Conservation (phyloP, 2,797 vertebrate species). For the Meriones psammophilus region DNA sequence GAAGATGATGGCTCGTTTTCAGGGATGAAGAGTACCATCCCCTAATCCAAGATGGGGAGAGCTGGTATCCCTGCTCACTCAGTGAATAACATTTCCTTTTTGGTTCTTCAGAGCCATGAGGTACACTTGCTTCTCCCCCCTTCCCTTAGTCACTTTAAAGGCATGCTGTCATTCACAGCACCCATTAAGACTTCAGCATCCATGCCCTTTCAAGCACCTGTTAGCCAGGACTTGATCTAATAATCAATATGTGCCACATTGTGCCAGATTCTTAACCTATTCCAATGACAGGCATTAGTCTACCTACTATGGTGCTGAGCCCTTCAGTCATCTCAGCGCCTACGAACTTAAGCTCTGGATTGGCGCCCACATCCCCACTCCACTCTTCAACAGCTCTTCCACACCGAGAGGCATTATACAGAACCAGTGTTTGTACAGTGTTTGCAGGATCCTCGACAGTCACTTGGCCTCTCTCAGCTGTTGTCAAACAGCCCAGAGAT, state of each 20-base stretch:
- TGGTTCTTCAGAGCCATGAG: background rate
- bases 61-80: fast-evolving
- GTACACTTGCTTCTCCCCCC: too few species aligned
- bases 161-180: fast-evolving
- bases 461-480: constrained; percentile 24
- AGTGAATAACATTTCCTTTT: background rate
- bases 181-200: background rate
- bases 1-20: background rate
- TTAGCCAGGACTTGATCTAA: background rate
- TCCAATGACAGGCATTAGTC: too few species aligned
- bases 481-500: background rate
- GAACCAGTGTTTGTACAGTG: background rate
- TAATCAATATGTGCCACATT: too few species aligned
- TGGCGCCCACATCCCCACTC: background rate
- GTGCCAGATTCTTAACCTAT: background rate
- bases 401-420: background rate
- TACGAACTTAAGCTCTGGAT: background rate
- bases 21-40: background rate
- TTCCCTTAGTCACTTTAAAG: background rate
- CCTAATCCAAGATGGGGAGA: background rate
- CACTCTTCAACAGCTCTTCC: background rate
- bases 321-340: background rate
- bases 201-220: background rate
- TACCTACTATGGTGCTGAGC: background rate
- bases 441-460: background rate